phyloP scores from a whole-genome alignment of 2,113 vertebrate genomes.

The Pachyramphus minor region DNA sequence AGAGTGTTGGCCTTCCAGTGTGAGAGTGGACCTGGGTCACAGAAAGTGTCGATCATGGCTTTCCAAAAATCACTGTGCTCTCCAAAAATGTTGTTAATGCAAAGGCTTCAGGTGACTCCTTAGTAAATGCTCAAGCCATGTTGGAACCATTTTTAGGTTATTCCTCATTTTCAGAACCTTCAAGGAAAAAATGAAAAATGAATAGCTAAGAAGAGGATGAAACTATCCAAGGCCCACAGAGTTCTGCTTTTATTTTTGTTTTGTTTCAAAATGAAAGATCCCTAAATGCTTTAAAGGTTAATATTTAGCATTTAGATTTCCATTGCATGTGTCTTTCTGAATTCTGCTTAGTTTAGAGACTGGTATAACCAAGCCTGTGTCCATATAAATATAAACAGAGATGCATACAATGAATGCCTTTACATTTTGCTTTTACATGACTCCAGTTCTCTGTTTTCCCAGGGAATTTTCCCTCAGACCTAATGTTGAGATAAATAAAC shows the following conservation, averaged over 20 bases:
- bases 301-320: background rate
- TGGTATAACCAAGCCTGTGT: background rate
- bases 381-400: background rate
- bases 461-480: background rate
- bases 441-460: background rate
- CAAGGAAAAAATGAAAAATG: background rate
- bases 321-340: background rate
- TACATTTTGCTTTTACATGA: background rate
- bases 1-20: background rate
- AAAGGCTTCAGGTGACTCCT: background rate
- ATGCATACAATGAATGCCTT: background rate
- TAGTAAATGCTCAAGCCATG: background rate
- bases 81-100: background rate
- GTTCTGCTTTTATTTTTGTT: background rate
- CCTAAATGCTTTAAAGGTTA: background rate
- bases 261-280: background rate
- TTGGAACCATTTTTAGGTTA: background rate
- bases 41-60: background rate
- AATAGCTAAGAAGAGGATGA: background rate
- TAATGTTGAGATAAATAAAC: conserved; percentile 25
- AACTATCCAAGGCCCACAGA: background rate
- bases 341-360: background rate
- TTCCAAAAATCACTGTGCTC: background rate
- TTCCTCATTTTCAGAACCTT: background rate
- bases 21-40: background rate